Conservation (phyloP, 2,888 invertebrate species). For the Epistrophella euchroma region DNA sequence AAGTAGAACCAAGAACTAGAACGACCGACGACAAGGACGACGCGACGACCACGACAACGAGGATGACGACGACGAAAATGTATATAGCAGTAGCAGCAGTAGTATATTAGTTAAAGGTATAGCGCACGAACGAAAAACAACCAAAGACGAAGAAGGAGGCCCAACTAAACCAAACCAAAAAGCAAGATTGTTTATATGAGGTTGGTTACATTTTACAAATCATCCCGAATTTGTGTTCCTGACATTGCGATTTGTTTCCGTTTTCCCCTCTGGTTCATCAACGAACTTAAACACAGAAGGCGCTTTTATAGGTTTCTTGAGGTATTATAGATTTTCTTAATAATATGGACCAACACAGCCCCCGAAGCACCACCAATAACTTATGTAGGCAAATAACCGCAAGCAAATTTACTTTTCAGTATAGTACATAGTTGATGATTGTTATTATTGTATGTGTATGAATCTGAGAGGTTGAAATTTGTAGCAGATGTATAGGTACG, state of each 20-base stretch:
- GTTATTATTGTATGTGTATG: conserved; percentile 22
- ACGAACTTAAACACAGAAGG: not conserved
- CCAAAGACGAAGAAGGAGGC: conserved; percentile 18
- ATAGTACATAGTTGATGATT: conserved; percentile 12
- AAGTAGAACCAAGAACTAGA: not conserved
- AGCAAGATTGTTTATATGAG: conserved; percentile 41
- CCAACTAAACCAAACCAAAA: conserved; percentile 33
- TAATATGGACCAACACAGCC: not conserved
- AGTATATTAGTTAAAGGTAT: conserved; percentile 13
- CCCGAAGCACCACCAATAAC: conserved; percentile 23
- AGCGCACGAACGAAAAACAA: conserved; percentile 12
- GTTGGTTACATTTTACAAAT: conserved; percentile 62
- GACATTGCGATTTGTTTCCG: conserved; percentile 61
- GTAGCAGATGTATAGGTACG: not conserved
- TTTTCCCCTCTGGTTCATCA: not conserved
- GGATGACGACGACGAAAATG: not conserved
- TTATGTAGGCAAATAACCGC: conserved; percentile 14
- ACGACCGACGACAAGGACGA: conserved; percentile 2
- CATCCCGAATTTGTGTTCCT: conserved; percentile 58
- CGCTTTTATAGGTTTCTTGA: conserved; percentile 39
- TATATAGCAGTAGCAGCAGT: not conserved
- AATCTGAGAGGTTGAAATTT: conserved; percentile 10
- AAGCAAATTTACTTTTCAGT: conserved; percentile 38
- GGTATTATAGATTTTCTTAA: conserved; percentile 38
- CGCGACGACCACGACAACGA: not conserved